phyloP scores from a whole-genome alignment of 2,113 vertebrate genomes.

The Axis porcinus region DNA sequence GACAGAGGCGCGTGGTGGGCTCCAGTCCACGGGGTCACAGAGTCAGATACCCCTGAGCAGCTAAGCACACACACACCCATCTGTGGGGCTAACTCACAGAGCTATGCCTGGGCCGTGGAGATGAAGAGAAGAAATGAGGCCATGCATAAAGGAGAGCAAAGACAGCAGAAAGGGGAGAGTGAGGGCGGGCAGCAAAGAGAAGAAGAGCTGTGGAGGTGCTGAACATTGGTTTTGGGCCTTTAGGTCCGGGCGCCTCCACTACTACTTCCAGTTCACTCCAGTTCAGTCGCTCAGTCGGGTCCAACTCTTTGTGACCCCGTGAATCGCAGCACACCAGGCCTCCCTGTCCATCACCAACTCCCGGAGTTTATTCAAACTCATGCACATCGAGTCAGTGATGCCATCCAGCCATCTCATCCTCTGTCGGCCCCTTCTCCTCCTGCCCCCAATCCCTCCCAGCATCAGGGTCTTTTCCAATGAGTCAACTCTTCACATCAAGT shows the following conservation, averaged over 20 bases:
- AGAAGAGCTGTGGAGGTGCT: rapidly evolving
- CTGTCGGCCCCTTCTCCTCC: too few species aligned
- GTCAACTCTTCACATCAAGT: too few species aligned
- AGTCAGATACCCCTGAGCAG: background rate
- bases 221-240: background rate
- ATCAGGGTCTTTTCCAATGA: too few species aligned
- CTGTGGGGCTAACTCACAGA: background rate
- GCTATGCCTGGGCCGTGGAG: background rate
- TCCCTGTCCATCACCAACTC: too few species aligned
- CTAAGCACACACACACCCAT: background rate
- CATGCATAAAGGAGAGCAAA: background rate
- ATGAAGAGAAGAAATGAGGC: background rate
- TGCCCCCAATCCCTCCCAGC: too few species aligned
- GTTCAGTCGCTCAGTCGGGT: too few species aligned
- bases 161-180: background rate
- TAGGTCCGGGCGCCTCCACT: background rate
- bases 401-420: too few species aligned
- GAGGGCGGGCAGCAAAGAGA: background rate
- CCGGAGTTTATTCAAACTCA: too few species aligned
- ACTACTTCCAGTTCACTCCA: background rate
- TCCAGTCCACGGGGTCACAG: background rate
- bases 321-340: too few species aligned
- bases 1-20: rapidly evolving
- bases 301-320: rapidly evolving
- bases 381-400: too few species aligned